These are phyloP conservation scores for Agriopis aurantiaria DNA, from an alignment of 2,888 invertebrate genomes.

Conservation along the genomic window DNA sequence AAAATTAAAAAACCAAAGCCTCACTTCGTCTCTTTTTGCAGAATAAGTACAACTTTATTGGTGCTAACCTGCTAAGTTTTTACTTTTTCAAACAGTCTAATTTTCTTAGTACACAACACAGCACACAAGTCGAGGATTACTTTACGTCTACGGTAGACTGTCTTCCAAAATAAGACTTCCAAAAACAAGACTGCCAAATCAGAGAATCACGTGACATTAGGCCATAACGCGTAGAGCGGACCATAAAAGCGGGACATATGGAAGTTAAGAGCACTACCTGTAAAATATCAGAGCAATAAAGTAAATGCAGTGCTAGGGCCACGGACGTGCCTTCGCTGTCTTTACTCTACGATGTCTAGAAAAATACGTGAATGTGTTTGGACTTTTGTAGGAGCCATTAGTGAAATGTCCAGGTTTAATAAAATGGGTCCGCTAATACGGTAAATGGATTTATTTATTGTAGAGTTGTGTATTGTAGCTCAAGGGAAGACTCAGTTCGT, in stretches of 20 bases:
- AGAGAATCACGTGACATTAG: constrained; percentile 80
- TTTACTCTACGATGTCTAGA: constrained; percentile 45
- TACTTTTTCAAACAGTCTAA: background rate
- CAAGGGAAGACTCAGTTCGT: too few species aligned
- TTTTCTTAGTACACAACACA: background rate
- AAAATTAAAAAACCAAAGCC: too few species aligned
- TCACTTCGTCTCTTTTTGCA: too few species aligned
- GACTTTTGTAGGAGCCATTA: constrained; percentile 20
- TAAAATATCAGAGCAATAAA: constrained; percentile 85
- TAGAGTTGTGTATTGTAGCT: too few species aligned
- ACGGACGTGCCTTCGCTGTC: constrained; percentile 71
- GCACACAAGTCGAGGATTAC: too few species aligned
- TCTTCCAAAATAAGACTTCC: constrained; percentile 44
- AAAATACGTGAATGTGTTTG: constrained; percentile 43
- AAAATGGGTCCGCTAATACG: background rate
- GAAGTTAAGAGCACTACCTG: constrained; percentile 84
- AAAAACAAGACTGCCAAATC: constrained; percentile 60
- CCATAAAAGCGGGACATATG: constrained; percentile 83
- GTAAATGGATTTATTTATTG: background rate
- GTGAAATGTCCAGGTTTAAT: background rate
- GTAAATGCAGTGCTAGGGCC: constrained; percentile 80
- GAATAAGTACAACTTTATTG: too few species aligned
- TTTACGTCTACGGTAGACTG: background rate
- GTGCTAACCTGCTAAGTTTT: background rate
- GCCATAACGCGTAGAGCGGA: constrained; percentile 80